Percentiles rank a stretch among this genome's conserved stretches.
These are phyloP conservation scores for Chrysolina oricalcia DNA, from an alignment of 2,888 invertebrate genomes.

Conservation along the genomic window DNA sequence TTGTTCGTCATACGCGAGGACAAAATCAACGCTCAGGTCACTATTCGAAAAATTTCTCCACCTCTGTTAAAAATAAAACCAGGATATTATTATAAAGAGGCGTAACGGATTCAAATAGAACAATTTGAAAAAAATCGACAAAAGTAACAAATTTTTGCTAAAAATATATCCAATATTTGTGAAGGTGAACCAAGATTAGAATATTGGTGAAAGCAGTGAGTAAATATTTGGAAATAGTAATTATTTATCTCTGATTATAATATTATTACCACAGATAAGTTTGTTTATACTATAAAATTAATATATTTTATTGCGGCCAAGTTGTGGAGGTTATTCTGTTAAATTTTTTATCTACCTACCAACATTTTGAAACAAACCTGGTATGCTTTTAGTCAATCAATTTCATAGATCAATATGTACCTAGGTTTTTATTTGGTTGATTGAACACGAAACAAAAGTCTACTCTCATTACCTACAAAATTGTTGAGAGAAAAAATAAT, in stretches of 20 bases:
- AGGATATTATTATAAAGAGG: not conserved
- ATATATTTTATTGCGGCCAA: not conserved
- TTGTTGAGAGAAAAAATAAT: too few relatives aligned
- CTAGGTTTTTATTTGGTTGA: too few relatives aligned
- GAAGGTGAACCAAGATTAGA: not conserved
- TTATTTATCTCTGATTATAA: not conserved
- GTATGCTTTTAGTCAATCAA: too few relatives aligned
- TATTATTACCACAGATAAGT: not conserved
- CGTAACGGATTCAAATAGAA: too few relatives aligned
- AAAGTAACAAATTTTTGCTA: not conserved
- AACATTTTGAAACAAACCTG: too few relatives aligned
- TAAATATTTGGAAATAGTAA: not conserved
- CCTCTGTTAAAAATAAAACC: constrained; percentile 65
- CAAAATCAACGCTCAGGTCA: constrained; percentile 76
- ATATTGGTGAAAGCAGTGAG: not conserved
- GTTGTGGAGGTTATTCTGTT: not conserved
- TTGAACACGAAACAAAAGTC: too few relatives aligned
- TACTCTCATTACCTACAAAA: too few relatives aligned
- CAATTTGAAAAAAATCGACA: too few relatives aligned
- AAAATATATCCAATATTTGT: not conserved
- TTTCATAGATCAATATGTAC: too few relatives aligned
- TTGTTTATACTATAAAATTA: not conserved
- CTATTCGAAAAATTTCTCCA: constrained; percentile 74
- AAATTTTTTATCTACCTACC: too few relatives aligned
- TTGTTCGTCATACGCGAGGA: constrained; percentile 75